Evolutionary conservation across 2,113 vertebrate genomes (phyloP), one percentile per base, ranked within the genome.

Genomic region (Rynchops niger): DNA sequence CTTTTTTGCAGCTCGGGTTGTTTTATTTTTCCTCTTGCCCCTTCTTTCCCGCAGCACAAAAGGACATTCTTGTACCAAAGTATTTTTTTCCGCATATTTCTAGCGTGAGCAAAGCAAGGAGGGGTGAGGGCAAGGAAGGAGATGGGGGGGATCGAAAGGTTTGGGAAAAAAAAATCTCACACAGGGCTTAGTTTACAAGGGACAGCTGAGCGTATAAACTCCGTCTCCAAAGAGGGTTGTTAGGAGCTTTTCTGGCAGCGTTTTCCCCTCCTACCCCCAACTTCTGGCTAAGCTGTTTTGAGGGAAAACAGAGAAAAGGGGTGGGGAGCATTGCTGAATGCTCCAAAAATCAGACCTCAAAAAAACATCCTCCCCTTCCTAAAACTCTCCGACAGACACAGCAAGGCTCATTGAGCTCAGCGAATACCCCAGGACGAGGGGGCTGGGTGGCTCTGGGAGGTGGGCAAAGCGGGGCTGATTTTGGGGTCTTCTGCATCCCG

Each of bases 151-250:
- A 94, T 91, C 95, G 95, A 97, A 97, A 95, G 82, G 95, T 98
- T 98, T 97, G 95, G 97, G 22, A 56, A 65, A n/a, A 65, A n/a
- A 87, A 98, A 97, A 87, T 96, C 97, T 98, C 98, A 97, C 97
- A 94, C 97, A 98, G 97, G 98, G 98, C 95, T 98, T 98, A 90
- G 97, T 98, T 98, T 98, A 98, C 98, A 98, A 98, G 98, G 98
- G 98, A 98, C 98, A 98, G 98, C 98, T 98, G 98, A 98, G 98
- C 30, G 90, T 92, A 95, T 98, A 98, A 98, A 98, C 86, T 95
- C 80, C 53, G 95, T 97, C 97, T 97, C 98, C 93, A 93, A 95
- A 97, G 97, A 97, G 96, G 88, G 96, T 86, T 96, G 96, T 98
- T 97, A 95, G 94, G 82, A 97, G 97, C 83, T 81, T 95, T 98